Conservation (phyloP, 2,888 invertebrate genomes). For the Apamea monoglypha region DNA sequence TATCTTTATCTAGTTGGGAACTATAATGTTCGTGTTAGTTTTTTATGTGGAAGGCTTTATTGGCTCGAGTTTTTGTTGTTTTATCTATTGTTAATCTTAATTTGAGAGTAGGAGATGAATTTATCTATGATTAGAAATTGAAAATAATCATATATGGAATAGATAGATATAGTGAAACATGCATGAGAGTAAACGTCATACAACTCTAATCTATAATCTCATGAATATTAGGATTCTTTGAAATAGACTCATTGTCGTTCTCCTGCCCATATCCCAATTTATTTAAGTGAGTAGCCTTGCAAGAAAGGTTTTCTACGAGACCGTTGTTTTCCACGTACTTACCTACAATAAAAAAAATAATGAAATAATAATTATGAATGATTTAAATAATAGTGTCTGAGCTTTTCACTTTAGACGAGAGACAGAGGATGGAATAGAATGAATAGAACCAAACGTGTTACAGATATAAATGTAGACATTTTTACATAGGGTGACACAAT, state of each 20-base stretch:
- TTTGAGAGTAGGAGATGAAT: background rate
- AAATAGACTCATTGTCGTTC: too few relatives aligned
- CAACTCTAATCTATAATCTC: background rate
- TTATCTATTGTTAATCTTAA: background rate
- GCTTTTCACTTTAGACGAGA: background rate
- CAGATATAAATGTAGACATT: background rate
- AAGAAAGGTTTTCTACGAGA: background rate
- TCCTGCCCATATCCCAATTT: background rate
- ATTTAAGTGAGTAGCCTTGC: background rate
- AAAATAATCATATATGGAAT: background rate
- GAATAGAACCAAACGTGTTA: background rate
- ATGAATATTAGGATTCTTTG: background rate
- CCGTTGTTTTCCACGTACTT: background rate
- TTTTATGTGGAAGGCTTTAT: background rate
- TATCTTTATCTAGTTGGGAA: constrained; percentile 10
- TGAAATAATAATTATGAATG: background rate
- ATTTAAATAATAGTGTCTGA: background rate
- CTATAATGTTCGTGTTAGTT: background rate
- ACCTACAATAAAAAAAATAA: background rate
- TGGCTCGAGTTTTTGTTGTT: background rate
- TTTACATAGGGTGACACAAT: background rate
- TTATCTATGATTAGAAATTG: background rate
- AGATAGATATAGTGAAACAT: background rate
- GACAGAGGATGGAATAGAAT: background rate
- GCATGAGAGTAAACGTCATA: background rate